These are phyloP conservation scores for Gavia stellata DNA, from an alignment of 2,113 vertebrate genomes.

Conservation along the genomic window DNA sequence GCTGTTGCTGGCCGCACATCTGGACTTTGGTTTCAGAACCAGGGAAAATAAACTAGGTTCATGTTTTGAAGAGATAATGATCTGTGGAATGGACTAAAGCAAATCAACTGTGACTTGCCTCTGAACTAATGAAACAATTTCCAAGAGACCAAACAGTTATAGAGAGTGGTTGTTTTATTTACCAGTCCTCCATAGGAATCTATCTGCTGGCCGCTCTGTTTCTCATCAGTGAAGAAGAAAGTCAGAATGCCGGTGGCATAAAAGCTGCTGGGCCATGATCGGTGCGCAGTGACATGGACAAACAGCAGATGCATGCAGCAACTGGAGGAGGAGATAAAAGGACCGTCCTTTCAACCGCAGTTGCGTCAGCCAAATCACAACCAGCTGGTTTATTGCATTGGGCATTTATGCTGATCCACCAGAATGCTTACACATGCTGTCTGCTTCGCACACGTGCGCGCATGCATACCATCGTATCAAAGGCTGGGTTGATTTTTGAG, in stretches of 20 bases:
- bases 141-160: not conserved
- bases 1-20: not conserved
- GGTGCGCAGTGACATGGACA: not conserved
- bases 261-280: not conserved
- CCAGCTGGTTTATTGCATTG: not conserved
- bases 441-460: accelerated
- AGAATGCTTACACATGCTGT: not conserved
- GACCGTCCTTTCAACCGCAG: not conserved
- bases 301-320: constrained; percentile 16
- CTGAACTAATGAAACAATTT: constrained; percentile 39
- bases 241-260: not conserved
- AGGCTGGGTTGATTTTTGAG: not conserved
- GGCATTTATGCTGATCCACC: constrained; percentile 30
- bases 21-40: not conserved
- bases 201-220: not conserved
- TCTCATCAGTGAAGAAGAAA: constrained; percentile 35
- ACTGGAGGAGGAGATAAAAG: constrained; percentile 37
- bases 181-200: not conserved
- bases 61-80: constrained; percentile 36
- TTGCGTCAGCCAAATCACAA: constrained; percentile 32
- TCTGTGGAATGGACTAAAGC: constrained; percentile 10
- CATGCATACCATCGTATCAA: accelerated
- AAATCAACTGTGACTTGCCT: not conserved
- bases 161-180: not conserved
- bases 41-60: not conserved